These are phyloP conservation scores for Lamprotornis superbus DNA, from an alignment of 2,113 vertebrate genomes.

Conservation along the genomic window DNA sequence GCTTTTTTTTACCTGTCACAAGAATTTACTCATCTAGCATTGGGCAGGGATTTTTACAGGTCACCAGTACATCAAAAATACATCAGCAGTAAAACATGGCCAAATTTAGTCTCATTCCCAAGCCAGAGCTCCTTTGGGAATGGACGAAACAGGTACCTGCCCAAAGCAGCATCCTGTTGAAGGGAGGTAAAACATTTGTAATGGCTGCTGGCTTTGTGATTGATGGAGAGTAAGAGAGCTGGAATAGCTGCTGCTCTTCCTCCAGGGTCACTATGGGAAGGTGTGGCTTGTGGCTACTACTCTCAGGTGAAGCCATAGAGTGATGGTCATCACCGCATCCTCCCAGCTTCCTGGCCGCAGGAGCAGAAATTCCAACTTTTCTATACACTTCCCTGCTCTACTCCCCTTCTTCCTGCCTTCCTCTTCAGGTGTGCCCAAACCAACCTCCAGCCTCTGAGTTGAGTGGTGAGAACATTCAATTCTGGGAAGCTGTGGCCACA, in stretches of 20 bases:
- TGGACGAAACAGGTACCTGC: neutral
- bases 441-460: neutral
- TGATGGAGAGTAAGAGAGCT: neutral
- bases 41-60: neutral
- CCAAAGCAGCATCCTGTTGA: neutral
- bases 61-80: neutral
- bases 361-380: neutral
- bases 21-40: neutral
- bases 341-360: neutral
- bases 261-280: neutral
- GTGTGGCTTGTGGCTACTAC: neutral
- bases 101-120: neutral
- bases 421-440: neutral
- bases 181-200: neutral
- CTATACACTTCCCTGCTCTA: neutral
- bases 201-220: neutral
- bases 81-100: neutral
- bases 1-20: neutral
- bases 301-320: neutral
- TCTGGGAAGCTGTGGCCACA: neutral
- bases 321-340: neutral
- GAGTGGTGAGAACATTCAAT: neutral
- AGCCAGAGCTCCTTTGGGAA: neutral
- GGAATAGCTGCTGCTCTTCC: neutral
- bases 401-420: neutral